A percentile compares a stretch with the other conserved stretches of the same genome.
These are phyloP conservation scores for Rousettus leschenaultii DNA, from an alignment of 2,113 vertebrate genomes.

Conservation along the genomic window DNA sequence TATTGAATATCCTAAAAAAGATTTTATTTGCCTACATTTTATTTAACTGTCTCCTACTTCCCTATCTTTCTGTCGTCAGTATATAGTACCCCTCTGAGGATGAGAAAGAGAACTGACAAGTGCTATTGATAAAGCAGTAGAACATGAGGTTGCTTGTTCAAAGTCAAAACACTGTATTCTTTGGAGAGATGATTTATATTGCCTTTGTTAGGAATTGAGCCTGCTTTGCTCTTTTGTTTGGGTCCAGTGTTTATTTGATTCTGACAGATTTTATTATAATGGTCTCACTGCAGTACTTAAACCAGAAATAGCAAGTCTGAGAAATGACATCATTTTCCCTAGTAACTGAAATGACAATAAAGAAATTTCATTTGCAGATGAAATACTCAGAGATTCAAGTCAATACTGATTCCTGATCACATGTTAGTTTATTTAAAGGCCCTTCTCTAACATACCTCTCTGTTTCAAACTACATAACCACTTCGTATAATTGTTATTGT, in stretches of 20 bases:
- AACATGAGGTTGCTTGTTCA: conserved; percentile 31
- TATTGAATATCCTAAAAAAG: not conserved
- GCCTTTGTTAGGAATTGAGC: conserved; percentile 4
- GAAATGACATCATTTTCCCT: conserved; percentile 45
- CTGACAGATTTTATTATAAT: conserved; percentile 45
- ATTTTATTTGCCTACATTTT: not conserved
- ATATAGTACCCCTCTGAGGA: not conserved
- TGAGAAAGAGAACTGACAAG: not conserved
- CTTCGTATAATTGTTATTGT: not conserved
- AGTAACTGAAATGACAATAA: conserved; percentile 25
- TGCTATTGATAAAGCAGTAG: not conserved
- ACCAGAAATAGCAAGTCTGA: conserved; percentile 53
- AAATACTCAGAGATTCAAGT: not conserved
- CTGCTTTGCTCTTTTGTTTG: not conserved
- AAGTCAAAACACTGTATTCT: conserved; percentile 29
- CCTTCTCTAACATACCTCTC: not conserved
- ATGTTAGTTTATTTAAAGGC: not conserved
- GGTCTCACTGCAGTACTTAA: conserved; percentile 45
- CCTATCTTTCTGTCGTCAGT: not conserved
- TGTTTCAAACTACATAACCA: not conserved
- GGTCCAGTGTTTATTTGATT: conserved; percentile 7
- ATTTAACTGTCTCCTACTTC: not conserved
- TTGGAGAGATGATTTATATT: conserved; percentile 45
- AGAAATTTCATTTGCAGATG: conserved; percentile 18
- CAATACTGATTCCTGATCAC: not conserved